Conservation (phyloP, 1,140 invertebrate genomes). For the Caenorhabditis inopinata region DNA sequence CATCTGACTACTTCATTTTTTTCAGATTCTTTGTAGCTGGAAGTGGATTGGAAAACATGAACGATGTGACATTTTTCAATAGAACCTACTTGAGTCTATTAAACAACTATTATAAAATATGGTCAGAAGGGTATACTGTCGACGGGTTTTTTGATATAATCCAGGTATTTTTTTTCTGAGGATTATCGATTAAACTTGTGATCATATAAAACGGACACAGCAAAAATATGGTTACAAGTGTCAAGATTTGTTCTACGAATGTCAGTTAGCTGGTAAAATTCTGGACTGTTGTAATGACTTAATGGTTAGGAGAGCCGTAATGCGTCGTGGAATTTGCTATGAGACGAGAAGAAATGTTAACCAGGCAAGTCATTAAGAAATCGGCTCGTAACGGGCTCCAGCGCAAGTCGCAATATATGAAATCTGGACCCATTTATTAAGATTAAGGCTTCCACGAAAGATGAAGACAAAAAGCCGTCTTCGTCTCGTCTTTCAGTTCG, state of each 20-base stretch:
- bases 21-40: conserved; percentile 56
- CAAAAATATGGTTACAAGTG: conserved; percentile 63
- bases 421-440: too few species aligned
- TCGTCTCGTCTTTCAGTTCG: too few species aligned
- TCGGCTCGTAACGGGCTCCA: too few species aligned
- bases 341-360: conserved; percentile 57
- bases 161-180: conserved; percentile 11
- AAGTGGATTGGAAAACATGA: conserved; percentile 62
- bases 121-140: conserved; percentile 52
- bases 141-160: conserved; percentile 55
- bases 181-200: background rate
- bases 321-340: conserved; percentile 61
- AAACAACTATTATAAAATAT: conserved; percentile 52
- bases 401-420: too few species aligned
- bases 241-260: conserved; percentile 57
- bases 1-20: background rate
- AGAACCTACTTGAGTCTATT: conserved; percentile 56
- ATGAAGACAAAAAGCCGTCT: too few species aligned
- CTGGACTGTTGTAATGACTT: conserved; percentile 55
- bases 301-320: conserved; percentile 53
- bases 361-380: conserved; percentile 44
- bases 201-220: conserved; percentile 41
- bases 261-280: conserved; percentile 57
- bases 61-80: conserved; percentile 52
- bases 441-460: too few species aligned